Percentiles rank a stretch among this genome's conserved stretches.
These are phyloP conservation scores for Frieseomelitta varia DNA, from an alignment of 1,140 invertebrate genomes.

Conservation along the genomic window DNA sequence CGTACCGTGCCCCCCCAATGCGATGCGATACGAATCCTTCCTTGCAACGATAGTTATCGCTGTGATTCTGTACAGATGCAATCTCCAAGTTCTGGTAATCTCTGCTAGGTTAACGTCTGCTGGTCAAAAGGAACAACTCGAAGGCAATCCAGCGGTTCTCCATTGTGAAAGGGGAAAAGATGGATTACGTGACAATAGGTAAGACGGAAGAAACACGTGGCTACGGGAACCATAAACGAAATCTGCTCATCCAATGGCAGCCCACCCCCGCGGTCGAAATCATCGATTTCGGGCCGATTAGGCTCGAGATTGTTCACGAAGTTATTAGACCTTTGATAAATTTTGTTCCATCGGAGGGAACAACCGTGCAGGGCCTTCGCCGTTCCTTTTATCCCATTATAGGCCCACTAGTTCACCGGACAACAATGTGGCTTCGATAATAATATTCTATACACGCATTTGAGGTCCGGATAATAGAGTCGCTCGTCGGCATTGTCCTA, in stretches of 20 bases:
- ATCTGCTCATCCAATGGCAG: background rate
- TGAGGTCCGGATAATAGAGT: constrained; percentile 76
- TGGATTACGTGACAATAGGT: background rate
- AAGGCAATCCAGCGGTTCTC: too few relatives aligned
- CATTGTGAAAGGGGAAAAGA: background rate
- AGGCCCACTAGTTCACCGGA: constrained; percentile 58
- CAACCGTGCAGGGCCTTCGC: constrained; percentile 59
- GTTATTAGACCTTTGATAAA: constrained; percentile 44
- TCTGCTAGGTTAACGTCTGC: background rate
- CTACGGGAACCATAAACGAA: background rate
- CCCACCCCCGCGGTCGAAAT: background rate
- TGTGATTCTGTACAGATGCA: background rate
- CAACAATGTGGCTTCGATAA: constrained; percentile 77
- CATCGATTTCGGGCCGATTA: background rate
- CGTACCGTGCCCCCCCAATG: too few relatives aligned
- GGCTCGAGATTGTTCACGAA: background rate
- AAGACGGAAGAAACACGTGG: background rate
- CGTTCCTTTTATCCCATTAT: constrained; percentile 63
- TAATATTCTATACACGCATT: constrained; percentile 73
- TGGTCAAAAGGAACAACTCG: background rate
- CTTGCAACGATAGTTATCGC: constrained; percentile 12
- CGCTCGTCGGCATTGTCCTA: constrained; percentile 72
- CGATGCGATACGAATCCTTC: background rate
- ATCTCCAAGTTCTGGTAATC: constrained; percentile 5
- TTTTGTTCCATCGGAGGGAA: constrained; percentile 52